Evolutionary conservation across 2,888 invertebrate species (phyloP).

Genomic region (Mythimna pallens): DNA sequence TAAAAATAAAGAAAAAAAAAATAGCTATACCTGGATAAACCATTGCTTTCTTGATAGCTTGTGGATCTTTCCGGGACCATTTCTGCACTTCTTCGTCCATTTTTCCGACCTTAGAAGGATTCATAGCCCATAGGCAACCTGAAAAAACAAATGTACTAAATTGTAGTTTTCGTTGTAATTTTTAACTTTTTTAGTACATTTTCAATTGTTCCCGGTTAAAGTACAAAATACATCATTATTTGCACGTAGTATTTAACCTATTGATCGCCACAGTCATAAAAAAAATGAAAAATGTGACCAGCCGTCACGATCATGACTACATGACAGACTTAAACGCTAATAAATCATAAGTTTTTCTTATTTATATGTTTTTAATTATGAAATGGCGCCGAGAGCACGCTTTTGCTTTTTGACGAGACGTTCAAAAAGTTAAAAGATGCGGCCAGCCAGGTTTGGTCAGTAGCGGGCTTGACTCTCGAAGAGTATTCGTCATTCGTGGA

Average conservation of each 20-base stretch:
- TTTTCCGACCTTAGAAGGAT: conserved; percentile 97
- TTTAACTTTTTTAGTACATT: background rate
- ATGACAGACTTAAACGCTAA: too few relatives aligned
- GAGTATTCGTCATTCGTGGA: background rate
- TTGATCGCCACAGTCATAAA: too few relatives aligned
- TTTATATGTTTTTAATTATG: too few relatives aligned
- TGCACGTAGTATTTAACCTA: background rate
- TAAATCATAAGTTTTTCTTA: too few relatives aligned
- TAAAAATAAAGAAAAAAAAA: background rate
- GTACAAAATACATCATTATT: background rate
- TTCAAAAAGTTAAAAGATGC: background rate
- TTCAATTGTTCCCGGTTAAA: background rate
- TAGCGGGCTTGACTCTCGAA: background rate
- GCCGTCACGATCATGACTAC: too few relatives aligned
- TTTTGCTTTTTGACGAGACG: too few relatives aligned
- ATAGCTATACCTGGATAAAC: conserved; percentile 94
- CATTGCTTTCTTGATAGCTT: conserved; percentile 98
- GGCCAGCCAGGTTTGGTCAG: background rate
- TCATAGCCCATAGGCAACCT: conserved; percentile 99
- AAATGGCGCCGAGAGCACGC: too few relatives aligned
- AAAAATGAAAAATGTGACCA: too few relatives aligned
- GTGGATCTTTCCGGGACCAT: conserved; percentile 98
- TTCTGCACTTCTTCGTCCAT: conserved; percentile 99
- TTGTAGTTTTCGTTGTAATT: background rate
- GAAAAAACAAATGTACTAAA: conserved; percentile 56